Evolutionary conservation across 1,140 invertebrate species (phyloP).

Genomic region (Orchestia grillus): DNA sequence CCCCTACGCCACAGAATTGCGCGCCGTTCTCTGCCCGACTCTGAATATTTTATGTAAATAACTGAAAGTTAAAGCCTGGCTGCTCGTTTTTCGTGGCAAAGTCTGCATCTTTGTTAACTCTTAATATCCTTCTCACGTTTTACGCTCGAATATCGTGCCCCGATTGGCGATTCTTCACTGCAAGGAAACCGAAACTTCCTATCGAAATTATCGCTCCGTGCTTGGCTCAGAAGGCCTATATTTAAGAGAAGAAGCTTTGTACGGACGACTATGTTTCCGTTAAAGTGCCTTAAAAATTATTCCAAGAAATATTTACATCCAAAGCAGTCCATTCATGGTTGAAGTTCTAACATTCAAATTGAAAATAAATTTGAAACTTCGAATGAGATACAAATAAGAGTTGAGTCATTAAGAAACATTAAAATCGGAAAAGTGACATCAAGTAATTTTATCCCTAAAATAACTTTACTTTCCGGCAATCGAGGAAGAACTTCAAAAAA

Average conservation of each 20-base stretch:
- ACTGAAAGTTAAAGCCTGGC: neutral
- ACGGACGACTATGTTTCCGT: neutral
- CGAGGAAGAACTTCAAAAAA: too few species aligned
- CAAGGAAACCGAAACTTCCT: neutral
- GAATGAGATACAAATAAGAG: neutral
- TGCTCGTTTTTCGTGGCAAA: neutral
- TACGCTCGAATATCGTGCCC: neutral
- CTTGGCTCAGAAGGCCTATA: neutral
- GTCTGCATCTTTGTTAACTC: slow-evolving; percentile 15
- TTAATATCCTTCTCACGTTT: neutral
- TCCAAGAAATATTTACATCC: neutral
- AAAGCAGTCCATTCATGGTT: neutral
- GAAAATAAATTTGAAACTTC: neutral
- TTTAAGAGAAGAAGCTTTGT: neutral
- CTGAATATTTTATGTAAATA: slow-evolving; percentile 6
- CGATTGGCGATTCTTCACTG: neutral
- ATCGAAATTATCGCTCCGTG: neutral
- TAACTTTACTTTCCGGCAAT: too few species aligned
- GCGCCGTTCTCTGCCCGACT: neutral
- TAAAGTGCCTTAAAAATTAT: neutral
- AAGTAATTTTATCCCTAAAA: too few species aligned
- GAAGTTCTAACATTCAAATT: neutral
- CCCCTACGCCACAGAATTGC: neutral
- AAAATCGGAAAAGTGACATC: too few species aligned
- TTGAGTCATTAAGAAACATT: neutral